These are phyloP conservation scores for Himalopsyche anomala DNA, from an alignment of 2,888 invertebrate species.

Conservation along the genomic window DNA sequence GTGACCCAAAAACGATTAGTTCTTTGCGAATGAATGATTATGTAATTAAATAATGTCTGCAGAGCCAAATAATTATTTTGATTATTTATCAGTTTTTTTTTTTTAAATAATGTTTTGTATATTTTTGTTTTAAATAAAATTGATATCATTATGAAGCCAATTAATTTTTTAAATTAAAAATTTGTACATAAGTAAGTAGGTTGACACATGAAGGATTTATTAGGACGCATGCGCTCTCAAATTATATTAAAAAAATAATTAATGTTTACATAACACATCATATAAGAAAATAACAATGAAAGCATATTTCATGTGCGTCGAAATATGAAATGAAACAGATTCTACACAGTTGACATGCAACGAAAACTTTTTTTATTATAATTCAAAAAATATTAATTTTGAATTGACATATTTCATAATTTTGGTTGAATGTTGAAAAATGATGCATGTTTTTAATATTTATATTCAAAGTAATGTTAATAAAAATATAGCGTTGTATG, in stretches of 20 bases:
- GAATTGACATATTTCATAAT: no score
- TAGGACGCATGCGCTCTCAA: slow-evolving; percentile 19
- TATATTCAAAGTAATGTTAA: no score
- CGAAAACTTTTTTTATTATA: no score
- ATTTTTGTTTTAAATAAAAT: background rate
- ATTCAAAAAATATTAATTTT: no score
- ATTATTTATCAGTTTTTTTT: background rate
- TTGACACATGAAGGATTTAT: background rate
- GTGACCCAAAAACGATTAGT: no score
- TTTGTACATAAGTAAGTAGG: background rate
- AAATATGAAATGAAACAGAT: no score
- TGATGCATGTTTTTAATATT: no score
- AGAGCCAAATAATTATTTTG: background rate
- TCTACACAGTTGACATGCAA: no score
- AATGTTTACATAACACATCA: background rate
- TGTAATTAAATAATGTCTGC: background rate
- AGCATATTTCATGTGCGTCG: no score
- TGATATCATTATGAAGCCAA: slow-evolving; percentile 20
- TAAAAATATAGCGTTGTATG: no score
- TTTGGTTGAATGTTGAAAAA: no score
- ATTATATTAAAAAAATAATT: background rate
- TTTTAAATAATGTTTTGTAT: background rate
- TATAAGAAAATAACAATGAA: background rate
- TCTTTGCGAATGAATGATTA: no score
- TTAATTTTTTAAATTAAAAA: background rate